Evolutionary conservation across 2,797 vertebrate genomes (phyloP).

Genomic region (Orestias chungarensis): DNA sequence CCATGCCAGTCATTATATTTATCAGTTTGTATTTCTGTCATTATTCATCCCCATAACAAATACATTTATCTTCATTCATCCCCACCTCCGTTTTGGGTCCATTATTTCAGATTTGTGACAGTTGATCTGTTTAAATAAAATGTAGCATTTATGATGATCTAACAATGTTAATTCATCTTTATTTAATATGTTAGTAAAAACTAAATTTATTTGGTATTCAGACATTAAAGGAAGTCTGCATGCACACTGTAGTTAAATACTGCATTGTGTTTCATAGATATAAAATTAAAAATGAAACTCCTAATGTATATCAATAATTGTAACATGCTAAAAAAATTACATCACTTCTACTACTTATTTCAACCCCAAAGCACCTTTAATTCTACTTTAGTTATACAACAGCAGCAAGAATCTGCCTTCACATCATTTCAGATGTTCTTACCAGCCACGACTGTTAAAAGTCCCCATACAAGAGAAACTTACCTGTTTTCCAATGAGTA

Average conservation of each 20-base stretch:
- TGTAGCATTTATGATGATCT: not conserved
- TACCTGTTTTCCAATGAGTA: conserved; percentile 58
- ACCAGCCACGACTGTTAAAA: no score
- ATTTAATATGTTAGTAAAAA: not conserved
- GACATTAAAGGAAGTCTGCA: not conserved
- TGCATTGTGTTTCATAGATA: not conserved
- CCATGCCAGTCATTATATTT: no score
- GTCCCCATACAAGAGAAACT: conserved; percentile 29
- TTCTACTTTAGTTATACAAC: not conserved
- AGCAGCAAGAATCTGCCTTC: not conserved
- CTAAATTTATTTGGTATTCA: not conserved
- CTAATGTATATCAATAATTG: not conserved
- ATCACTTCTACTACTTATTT: not conserved
- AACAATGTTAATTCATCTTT: not conserved
- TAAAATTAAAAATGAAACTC: not conserved
- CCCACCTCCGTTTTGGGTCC: no score
- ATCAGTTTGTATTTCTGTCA: no score
- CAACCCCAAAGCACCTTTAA: no score
- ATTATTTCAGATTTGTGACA: no score
- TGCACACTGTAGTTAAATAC: not conserved
- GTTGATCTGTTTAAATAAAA: not conserved
- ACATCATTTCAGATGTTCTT: not conserved
- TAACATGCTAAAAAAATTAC: no score
- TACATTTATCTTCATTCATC: no score
- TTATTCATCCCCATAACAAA: no score